Evolutionary conservation across 2,797 vertebrate species (phyloP).

Genomic region (Emys orbicularis): DNA sequence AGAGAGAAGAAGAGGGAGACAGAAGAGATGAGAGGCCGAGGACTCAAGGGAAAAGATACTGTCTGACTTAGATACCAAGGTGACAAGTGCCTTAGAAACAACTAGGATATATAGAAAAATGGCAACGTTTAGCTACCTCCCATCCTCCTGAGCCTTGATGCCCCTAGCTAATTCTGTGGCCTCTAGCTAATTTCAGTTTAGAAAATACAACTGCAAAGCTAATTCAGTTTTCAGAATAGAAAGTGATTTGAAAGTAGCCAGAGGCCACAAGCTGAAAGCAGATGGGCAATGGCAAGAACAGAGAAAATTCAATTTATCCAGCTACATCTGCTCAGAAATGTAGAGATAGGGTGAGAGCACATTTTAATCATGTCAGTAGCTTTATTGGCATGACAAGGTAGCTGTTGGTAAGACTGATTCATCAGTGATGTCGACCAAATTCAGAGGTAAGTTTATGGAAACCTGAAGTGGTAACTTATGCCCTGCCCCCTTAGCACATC

Average conservation of each 20-base stretch:
- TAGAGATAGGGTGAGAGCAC: not conserved
- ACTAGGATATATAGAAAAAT: not conserved
- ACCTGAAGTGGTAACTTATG: not conserved
- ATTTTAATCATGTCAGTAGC: rapidly evolving
- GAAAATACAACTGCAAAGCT: not conserved
- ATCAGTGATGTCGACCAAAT: rapidly evolving
- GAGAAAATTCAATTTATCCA: no score
- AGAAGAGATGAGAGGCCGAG: not conserved
- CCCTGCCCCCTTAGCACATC: not conserved
- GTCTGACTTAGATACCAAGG: not conserved
- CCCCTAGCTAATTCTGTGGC: not conserved
- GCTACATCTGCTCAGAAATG: not conserved
- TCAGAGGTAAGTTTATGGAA: not conserved
- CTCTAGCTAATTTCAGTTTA: not conserved
- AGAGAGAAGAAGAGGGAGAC: not conserved
- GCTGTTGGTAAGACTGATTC: rapidly evolving
- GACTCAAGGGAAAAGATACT: not conserved
- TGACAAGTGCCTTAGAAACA: not conserved
- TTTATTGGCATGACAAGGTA: not conserved
- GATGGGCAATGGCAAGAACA: rapidly evolving
- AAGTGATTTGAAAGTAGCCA: rapidly evolving
- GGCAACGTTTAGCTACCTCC: not conserved
- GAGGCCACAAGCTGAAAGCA: not conserved
- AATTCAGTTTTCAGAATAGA: not conserved
- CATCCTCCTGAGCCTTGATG: not conserved